Evolutionary conservation across 2,888 invertebrate genomes (phyloP).

Genomic region (Heteromyza rotundicornis): DNA sequence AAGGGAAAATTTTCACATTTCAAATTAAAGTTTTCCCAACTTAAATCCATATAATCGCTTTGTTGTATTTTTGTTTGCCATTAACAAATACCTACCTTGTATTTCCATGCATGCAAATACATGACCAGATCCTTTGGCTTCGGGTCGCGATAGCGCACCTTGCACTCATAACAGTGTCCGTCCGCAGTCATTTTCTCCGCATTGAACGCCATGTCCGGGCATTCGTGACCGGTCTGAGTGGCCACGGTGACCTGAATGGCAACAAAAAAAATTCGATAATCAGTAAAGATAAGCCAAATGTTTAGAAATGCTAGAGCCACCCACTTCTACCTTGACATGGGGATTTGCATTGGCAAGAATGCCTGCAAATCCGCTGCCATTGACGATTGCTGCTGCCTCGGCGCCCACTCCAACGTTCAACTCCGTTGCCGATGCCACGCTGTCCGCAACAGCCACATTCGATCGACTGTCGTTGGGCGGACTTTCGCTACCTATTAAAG

Average conservation of each 20-base stretch:
- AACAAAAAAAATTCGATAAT: slow-evolving; percentile 1
- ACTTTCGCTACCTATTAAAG: background rate
- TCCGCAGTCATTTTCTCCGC: slow-evolving; percentile 79
- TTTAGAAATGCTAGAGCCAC: background rate
- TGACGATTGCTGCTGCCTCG: slow-evolving; percentile 1
- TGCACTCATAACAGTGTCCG: slow-evolving; percentile 91
- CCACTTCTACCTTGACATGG: slow-evolving; percentile 31
- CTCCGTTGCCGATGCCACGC: slow-evolving; percentile 1
- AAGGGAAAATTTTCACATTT: no score
- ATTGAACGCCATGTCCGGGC: slow-evolving; percentile 71
- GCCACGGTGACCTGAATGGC: slow-evolving; percentile 75
- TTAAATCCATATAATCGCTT: no score
- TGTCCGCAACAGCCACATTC: background rate
- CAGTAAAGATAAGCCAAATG: background rate
- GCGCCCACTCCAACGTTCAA: background rate
- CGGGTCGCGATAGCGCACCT: slow-evolving; percentile 89
- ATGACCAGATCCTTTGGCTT: slow-evolving; percentile 90
- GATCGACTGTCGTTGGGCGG: slow-evolving; percentile 6
- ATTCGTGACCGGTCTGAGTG: slow-evolving; percentile 84
- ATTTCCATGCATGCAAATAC: slow-evolving; percentile 96
- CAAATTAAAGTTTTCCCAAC: no score
- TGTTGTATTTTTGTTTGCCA: no score
- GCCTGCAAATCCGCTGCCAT: background rate
- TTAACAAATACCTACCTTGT: slow-evolving; percentile 68
- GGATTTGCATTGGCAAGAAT: background rate